Conservation (phyloP, 2,113 vertebrate genomes). For the Tetraodon nigroviridis region DNA sequence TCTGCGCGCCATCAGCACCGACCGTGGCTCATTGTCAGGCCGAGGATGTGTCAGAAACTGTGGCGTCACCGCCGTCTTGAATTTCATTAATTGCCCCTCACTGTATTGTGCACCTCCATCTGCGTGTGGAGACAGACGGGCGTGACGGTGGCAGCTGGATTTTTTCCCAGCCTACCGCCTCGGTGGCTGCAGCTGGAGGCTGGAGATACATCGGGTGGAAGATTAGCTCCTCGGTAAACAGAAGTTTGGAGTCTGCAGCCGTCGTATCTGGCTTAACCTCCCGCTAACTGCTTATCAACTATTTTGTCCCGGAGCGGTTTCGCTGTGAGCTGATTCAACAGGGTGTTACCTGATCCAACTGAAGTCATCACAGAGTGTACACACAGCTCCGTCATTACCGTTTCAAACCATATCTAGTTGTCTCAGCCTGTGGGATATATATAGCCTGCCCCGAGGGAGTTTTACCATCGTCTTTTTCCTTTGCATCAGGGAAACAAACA, state of each 20-base stretch:
- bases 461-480: slow-evolving; percentile 52
- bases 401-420: slow-evolving; percentile 24
- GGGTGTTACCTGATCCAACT: slow-evolving; percentile 25
- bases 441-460: slow-evolving; percentile 30
- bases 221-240: slow-evolving; percentile 44
- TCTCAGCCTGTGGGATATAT: slow-evolving; percentile 25
- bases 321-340: slow-evolving; percentile 12
- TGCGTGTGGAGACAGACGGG: background rate
- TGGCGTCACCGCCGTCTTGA: slow-evolving; percentile 26
- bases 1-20: slow-evolving; percentile 11
- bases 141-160: slow-evolving; percentile 13
- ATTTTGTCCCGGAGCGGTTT: slow-evolving; percentile 27
- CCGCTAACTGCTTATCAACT: slow-evolving; percentile 31
- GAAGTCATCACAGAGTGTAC: slow-evolving; percentile 9
- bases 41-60: slow-evolving; percentile 5
- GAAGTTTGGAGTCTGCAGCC: slow-evolving; percentile 24
- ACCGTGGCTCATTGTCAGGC: background rate
- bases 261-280: background rate
- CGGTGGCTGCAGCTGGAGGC: slow-evolving; percentile 20
- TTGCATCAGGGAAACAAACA: slow-evolving; percentile 53
- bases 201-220: slow-evolving; percentile 30
- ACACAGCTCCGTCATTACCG: slow-evolving; percentile 27
- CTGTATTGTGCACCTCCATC: slow-evolving; percentile 2
- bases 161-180: slow-evolving; percentile 21
- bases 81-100: slow-evolving; percentile 32